Evolutionary conservation across 2,888 invertebrate genomes (phyloP), one percentile per base, ranked within the genome.

Genomic region (Dynastes hyllus): DNA sequence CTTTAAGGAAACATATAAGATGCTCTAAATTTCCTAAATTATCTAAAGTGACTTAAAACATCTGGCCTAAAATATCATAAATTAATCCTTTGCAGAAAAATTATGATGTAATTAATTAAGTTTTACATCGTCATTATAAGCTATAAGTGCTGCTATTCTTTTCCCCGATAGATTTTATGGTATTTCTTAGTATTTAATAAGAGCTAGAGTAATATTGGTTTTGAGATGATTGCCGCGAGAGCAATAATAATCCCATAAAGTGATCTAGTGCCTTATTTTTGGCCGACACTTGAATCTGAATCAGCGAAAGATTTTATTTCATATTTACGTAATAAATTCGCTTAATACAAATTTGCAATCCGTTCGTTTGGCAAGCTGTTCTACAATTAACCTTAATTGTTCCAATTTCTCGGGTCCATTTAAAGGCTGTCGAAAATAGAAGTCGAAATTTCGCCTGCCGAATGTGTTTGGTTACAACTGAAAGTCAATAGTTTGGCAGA

Each of bases 401-500:
- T 73, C 40, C 73, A 73, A 40, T 73, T 40, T 73, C 22, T 73
- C 73, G 73, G 11, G 32, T 22, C 55, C 40, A 40, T 40, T 73
- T 73, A 73, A 73, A 58, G 58, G 22, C 37, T 27, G 73, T 58
- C 73, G 16, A 73, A 73, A 73, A 73, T 73, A 73, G 73, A 40
- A 58, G 73, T 11, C 22, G 58, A 22, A 73, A 73, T 40, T 73
- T 58, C 40, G 29, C 40, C 73, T 16, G 40, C 40, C 61, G 22
- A 58, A 58, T 40, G 37, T 73, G 40, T 73, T 55, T 11, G 11
- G 37, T 40, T 70, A 51, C 70, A 51, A 70, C 37, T 58, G 58
- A 58, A 61, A 73, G 73, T 45, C 73, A 73, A 73, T 58, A 73
- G 61, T 61, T 73, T 73, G 73, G 58, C 73, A 73, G 55, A 53